These are phyloP conservation scores for Rhabdomys dilectus DNA, from an alignment of 2,113 vertebrate species.

Conservation along the genomic window DNA sequence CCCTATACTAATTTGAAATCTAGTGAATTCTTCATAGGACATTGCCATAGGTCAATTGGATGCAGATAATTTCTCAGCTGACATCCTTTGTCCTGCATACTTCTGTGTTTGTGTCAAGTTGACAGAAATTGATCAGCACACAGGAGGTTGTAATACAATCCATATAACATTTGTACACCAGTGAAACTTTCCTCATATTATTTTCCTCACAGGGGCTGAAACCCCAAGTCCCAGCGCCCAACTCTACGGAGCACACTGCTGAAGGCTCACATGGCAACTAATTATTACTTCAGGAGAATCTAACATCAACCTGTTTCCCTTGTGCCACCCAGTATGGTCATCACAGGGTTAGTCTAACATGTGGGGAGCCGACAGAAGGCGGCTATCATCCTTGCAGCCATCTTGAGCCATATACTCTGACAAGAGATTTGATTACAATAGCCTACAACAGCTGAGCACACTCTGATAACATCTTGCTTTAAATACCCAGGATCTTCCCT, in stretches of 20 bases:
- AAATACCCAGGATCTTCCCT: too few species aligned
- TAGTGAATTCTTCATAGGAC: neutral
- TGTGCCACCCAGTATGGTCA: neutral
- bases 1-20: neutral
- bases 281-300: neutral
- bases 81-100: neutral
- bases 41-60: neutral
- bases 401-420: too few species aligned
- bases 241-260: neutral
- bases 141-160: neutral
- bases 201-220: constrained; percentile 34
- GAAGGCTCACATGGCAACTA: neutral
- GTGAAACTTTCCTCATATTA: neutral
- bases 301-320: neutral
- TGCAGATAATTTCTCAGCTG: neutral
- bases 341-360: neutral
- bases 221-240: neutral
- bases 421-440: too few species aligned
- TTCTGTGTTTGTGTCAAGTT: neutral
- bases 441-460: too few species aligned
- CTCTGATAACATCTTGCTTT: too few species aligned
- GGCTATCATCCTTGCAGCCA: too few species aligned
- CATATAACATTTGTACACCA: neutral
- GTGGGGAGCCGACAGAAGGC: too few species aligned
- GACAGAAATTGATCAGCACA: neutral